Conservation (phyloP, 2,113 vertebrate species). For the Ibidorhyncha struthersii region DNA sequence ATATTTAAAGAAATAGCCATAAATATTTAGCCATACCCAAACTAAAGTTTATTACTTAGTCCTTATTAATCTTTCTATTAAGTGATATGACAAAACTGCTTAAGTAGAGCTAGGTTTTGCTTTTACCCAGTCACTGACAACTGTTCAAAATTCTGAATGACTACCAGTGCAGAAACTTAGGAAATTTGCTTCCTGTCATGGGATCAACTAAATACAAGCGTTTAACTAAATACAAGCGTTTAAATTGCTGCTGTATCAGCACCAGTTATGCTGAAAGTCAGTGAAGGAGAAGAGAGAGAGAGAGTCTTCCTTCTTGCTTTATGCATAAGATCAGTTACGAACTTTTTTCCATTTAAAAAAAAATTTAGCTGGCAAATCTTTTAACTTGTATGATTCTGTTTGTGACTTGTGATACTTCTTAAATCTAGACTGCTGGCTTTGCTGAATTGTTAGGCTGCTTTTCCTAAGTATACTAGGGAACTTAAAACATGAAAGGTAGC, state of each 20-base stretch:
- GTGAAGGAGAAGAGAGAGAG: too few relatives aligned
- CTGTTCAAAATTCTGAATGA: neutral
- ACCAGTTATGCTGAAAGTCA: neutral
- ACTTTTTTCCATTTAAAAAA: neutral
- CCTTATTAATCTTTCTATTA: neutral
- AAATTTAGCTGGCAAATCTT: neutral
- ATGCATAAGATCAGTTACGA: neutral
- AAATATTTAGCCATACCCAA: neutral
- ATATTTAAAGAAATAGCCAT: neutral
- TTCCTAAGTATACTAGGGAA: neutral
- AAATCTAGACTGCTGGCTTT: neutral
- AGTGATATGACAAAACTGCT: neutral
- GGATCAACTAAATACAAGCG: neutral
- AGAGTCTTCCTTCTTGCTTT: neutral
- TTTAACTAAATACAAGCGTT: neutral
- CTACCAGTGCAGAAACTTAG: neutral
- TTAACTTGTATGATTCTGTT: neutral
- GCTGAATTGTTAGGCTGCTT: neutral
- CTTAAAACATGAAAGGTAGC: neutral
- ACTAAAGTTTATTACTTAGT: neutral
- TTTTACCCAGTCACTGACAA: neutral
- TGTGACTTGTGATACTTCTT: neutral
- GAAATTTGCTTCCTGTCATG: neutral
- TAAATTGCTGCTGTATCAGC: neutral
- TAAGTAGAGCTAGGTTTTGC: neutral